Conservation (phyloP, 2,888 invertebrate genomes). For the Eupeodes luniger region DNA sequence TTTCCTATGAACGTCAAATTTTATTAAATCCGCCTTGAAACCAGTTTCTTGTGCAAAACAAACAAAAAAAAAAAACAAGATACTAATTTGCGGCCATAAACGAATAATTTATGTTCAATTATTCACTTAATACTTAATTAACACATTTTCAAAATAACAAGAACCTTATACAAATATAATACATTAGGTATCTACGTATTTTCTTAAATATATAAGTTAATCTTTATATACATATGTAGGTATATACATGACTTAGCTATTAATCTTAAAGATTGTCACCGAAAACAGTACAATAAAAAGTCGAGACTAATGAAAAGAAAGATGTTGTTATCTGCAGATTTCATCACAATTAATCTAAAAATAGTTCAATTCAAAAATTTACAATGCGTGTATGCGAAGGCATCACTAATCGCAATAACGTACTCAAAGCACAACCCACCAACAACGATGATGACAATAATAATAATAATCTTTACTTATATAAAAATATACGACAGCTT, state of each 20-base stretch:
- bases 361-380: constrained; percentile 1
- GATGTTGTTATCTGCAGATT: not conserved
- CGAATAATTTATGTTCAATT: not conserved
- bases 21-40: not conserved
- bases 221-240: too few relatives aligned
- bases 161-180: too few relatives aligned
- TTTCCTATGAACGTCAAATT: not conserved
- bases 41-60: not conserved
- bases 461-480: not conserved
- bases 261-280: too few relatives aligned
- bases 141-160: not conserved
- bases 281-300: too few relatives aligned
- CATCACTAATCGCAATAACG: too few relatives aligned
- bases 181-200: too few relatives aligned
- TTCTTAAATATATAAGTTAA: too few relatives aligned
- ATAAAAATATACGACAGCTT: constrained; percentile 1
- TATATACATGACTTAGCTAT: too few relatives aligned
- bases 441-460: not conserved
- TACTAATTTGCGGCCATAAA: constrained; percentile 11
- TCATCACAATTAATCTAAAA: constrained; percentile 1
- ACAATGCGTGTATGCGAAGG: not conserved
- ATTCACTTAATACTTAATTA: not conserved
- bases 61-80: not conserved
- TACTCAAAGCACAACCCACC: not conserved
- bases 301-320: not conserved